phyloP scores from a whole-genome alignment of 30 jellyfish, hydroid and myxozoan genomes.

The Morbakka virulenta region DNA sequence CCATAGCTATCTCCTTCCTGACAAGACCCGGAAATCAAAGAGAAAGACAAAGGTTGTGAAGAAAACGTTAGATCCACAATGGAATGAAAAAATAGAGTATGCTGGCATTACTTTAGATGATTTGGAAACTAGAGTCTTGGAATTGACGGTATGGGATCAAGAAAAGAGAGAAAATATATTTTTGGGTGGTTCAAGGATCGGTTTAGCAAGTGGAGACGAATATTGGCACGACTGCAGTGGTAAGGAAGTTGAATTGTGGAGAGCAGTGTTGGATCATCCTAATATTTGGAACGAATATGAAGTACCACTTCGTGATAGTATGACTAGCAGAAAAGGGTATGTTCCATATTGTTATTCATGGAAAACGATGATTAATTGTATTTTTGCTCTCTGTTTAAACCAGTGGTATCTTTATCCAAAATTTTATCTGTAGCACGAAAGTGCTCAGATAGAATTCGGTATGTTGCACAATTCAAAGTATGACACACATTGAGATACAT shows the following conservation, averaged over 20 bases:
- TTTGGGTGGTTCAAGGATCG: conserved; percentile 92
- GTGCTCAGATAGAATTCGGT: too few species aligned
- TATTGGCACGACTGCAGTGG: conserved; percentile 94
- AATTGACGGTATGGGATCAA: conserved; percentile 98
- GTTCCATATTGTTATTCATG: background rate
- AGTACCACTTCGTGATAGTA: conserved; percentile 88
- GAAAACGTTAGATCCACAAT: conserved; percentile 72
- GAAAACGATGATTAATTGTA: background rate
- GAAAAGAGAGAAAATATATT: conserved; percentile 77
- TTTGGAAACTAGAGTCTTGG: conserved; percentile 81
- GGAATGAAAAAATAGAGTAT: conserved; percentile 96
- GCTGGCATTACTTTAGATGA: conserved; percentile 72
- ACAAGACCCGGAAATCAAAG: conserved; percentile 84
- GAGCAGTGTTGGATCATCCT: conserved; percentile 93
- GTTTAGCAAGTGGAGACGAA: conserved; percentile 91
- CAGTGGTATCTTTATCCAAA: background rate
- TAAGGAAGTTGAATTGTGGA: conserved; percentile 85
- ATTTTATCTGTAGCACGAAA: too few species aligned
- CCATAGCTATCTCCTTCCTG: conserved; percentile 92
- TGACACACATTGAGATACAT: too few species aligned
- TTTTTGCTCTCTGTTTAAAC: background rate
- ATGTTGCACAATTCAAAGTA: too few species aligned
- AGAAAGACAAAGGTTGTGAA: conserved; percentile 88
- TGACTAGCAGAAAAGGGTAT: conserved; percentile 93
- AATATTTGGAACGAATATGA: conserved; percentile 90